These are phyloP conservation scores for Danaus chrysippus DNA, from an alignment of 2,888 invertebrate species.

Conservation along the genomic window DNA sequence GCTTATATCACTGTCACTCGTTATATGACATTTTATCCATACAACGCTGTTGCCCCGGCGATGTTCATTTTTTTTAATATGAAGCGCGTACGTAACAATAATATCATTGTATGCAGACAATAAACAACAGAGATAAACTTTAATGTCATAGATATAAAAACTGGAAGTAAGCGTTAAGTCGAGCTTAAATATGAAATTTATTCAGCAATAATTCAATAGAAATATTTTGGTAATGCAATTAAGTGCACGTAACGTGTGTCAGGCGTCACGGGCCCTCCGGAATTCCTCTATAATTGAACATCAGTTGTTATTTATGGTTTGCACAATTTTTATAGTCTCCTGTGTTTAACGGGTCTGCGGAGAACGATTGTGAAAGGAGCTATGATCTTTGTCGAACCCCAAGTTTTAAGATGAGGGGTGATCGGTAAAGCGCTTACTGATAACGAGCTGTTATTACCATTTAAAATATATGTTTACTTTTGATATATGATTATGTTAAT, in stretches of 20 bases:
- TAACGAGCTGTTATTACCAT: conserved; percentile 30
- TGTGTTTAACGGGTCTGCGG: conserved; percentile 70
- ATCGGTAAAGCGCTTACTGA: conserved; percentile 21
- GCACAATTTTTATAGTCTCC: conserved; percentile 69
- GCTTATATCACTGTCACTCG: too few species aligned
- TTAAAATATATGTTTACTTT: neutral
- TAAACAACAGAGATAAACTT: too few species aligned
- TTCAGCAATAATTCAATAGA: conserved; percentile 21
- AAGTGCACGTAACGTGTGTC: conserved; percentile 29
- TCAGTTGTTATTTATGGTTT: conserved; percentile 65
- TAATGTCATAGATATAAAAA: too few species aligned
- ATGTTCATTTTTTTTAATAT: too few species aligned
- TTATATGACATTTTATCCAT: too few species aligned
- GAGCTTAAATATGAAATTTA: neutral
- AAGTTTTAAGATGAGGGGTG: conserved; percentile 41
- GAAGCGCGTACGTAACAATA: too few species aligned
- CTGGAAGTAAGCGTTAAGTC: neutral
- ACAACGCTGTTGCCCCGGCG: too few species aligned
- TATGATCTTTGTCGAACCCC: conserved; percentile 58
- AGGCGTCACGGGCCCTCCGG: conserved; percentile 33
- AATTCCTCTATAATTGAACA: conserved; percentile 59
- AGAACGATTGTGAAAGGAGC: conserved; percentile 64
- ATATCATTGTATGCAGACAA: too few species aligned
- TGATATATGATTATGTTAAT: too few species aligned
- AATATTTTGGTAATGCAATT: conserved; percentile 30